Evolutionary conservation across 2,113 vertebrate genomes (phyloP).

Genomic region (Anhinga rufa): DNA sequence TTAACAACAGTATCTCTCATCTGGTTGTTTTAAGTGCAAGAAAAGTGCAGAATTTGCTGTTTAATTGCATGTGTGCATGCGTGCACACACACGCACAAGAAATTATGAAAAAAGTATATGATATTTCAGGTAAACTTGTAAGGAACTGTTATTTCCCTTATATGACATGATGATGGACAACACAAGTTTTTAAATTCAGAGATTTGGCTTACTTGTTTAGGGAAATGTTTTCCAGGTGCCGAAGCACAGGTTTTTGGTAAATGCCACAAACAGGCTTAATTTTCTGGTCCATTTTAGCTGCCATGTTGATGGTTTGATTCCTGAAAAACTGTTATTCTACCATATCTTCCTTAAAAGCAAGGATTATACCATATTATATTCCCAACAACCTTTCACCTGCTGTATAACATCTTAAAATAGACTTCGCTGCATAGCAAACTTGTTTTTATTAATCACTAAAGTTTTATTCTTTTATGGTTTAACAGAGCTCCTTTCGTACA

Average conservation of each 20-base stretch:
- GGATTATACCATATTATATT: not conserved
- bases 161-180: not conserved
- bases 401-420: not conserved
- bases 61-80: accelerated
- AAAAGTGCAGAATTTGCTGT: not conserved
- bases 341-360: not conserved
- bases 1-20: not conserved
- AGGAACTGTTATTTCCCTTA: not conserved
- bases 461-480: not conserved
- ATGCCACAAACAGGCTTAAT: not conserved
- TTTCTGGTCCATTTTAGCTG: not conserved
- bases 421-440: not conserved
- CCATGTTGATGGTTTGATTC: not conserved
- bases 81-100: accelerated
- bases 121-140: not conserved
- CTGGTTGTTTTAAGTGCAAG: not conserved
- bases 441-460: not conserved
- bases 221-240: not conserved
- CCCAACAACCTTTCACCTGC: not conserved
- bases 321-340: not conserved
- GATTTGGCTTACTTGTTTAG: not conserved
- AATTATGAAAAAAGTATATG: not conserved
- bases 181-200: not conserved
- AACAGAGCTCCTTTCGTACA: not conserved
- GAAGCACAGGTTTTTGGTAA: not conserved